phyloP scores from a whole-genome alignment of 92 coral and sea anemone genomes.

The Galaxea fascicularis region DNA sequence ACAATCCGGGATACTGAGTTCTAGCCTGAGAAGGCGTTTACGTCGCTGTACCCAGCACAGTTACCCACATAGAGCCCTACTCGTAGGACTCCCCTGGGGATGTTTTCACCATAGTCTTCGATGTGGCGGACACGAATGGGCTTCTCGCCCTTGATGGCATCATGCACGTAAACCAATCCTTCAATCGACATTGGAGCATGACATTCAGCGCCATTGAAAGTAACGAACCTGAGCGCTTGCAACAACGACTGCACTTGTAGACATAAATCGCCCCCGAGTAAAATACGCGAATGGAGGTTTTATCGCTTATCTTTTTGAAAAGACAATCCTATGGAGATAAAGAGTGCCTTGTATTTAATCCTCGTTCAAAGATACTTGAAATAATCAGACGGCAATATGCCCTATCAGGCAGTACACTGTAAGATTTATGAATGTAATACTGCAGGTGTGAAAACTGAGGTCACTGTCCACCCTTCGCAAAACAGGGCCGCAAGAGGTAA shows the following conservation, averaged over 20 bases:
- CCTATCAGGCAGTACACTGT: too few relatives aligned
- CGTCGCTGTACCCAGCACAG: slow-evolving; percentile 39
- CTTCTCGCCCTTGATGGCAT: background rate
- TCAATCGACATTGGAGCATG: slow-evolving; percentile 16
- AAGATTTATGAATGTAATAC: too few relatives aligned
- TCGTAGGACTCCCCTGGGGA: slow-evolving; percentile 13
- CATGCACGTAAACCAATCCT: background rate
- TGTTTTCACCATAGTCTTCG: background rate
- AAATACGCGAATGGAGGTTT: background rate
- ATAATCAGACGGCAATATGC: too few relatives aligned
- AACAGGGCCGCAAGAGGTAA: too few relatives aligned
- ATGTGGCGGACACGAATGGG: background rate
- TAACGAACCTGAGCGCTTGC: slow-evolving; percentile 23
- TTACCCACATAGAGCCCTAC: slow-evolving; percentile 53
- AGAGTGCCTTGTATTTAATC: too few relatives aligned
- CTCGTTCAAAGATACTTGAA: too few relatives aligned
- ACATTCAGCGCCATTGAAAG: slow-evolving; percentile 18
- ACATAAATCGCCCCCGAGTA: slow-evolving; percentile 1
- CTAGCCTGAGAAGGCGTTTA: slow-evolving; percentile 40
- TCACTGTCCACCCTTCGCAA: too few relatives aligned
- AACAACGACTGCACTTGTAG: background rate
- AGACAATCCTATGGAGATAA: background rate
- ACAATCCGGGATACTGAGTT: slow-evolving; percentile 44
- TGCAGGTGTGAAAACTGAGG: too few relatives aligned
- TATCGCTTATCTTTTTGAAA: background rate